Evolutionary conservation across 1,140 invertebrate genomes (phyloP), one percentile per base, ranked within the genome.

Genomic region (Eufriesea mexicana): DNA sequence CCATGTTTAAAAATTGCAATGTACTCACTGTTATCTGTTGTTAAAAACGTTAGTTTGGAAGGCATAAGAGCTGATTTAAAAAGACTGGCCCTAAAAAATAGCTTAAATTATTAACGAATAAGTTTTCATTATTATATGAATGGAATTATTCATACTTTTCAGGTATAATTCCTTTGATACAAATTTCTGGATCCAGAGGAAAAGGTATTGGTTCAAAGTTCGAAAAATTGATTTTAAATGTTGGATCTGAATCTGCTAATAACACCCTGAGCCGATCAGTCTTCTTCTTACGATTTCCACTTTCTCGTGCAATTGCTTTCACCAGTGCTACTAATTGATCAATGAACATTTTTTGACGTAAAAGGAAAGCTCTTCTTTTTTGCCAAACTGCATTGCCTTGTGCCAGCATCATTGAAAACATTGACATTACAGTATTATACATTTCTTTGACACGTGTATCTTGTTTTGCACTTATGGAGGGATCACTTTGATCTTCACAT

Each of bases 21-120:
- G 94, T 99, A 99, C 92, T 99, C 98, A n/a, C 94, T 95, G 54
- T 97, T 96, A 71, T 96, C 96, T 0, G 95, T 96, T 0, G 98
- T 99, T 25, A 97, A 94, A 93, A 99, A 99, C 6, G 98, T 98
- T 35, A 99, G 95, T 92, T 98, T 97, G 57, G 98, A 98, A n/a
- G 99, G 99, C 98, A 99, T 99, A 62, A 99, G 94, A 7, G 98
- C 98, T 51, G 98, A 99, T 94, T 99, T 99, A 93, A 99, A 99
- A 0, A 99, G 95, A 70, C 96, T 97, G 0, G 99, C 98, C 91
- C 96, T 96, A 86, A 84, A 85, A 71, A 66, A 77, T 78, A 82
- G 54, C 16, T 57, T 72, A 49, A 77, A 78, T 80, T 59, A 66
- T 23, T 73, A 57, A 64, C 25, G 25, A 35, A 73, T 77, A 78